Conservation (phyloP, 2,797 vertebrate species). For the Hylomyscus alleni region DNA sequence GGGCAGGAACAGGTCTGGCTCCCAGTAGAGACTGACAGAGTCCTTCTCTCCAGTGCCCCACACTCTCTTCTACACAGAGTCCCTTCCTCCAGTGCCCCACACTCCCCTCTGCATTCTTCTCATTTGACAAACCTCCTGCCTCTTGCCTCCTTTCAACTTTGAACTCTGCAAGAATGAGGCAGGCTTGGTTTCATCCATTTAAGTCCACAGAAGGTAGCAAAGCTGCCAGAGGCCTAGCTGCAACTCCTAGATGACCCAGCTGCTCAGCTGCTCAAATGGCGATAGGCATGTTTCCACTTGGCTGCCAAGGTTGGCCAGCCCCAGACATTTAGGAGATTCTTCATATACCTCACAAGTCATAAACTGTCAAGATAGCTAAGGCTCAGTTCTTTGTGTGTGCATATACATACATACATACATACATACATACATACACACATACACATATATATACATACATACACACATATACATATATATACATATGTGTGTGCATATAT, state of each 20-base stretch:
- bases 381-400: background rate
- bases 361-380: background rate
- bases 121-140: background rate
- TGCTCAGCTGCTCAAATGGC: background rate
- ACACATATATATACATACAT: too few species aligned
- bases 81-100: rapidly evolving
- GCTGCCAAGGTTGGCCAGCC: rapidly evolving
- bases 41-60: rapidly evolving
- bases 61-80: rapidly evolving
- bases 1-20: background rate
- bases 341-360: background rate
- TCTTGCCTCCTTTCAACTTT: background rate
- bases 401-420: too few species aligned
- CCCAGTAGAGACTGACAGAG: background rate
- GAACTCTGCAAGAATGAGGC: background rate
- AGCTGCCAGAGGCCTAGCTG: too few species aligned
- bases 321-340: background rate
- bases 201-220: rapidly evolving
- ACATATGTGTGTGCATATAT: too few species aligned
- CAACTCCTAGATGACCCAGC: background rate
- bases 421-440: too few species aligned
- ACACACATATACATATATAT: too few species aligned
- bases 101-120: rapidly evolving
- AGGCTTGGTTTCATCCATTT: background rate
- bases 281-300: rapidly evolving